Evolutionary conservation across 2,797 vertebrate species (phyloP).

Genomic region (Falco naumanni): DNA sequence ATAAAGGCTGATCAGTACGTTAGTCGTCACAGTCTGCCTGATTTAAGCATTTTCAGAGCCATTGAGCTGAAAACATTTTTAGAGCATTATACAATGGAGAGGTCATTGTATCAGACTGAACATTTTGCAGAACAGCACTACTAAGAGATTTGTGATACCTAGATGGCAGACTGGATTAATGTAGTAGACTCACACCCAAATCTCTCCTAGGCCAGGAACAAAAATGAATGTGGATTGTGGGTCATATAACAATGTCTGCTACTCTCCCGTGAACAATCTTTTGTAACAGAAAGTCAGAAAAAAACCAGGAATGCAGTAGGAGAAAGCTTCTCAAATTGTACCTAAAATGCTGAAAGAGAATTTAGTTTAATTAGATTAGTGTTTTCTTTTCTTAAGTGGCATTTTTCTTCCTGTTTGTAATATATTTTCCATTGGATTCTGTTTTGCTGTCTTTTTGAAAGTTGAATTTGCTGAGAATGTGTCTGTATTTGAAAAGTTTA

Average conservation of each 20-base stretch:
- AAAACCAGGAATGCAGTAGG: neutral
- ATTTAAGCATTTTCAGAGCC: constrained; percentile 49
- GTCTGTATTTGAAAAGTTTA: neutral
- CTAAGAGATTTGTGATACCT: constrained; percentile 41
- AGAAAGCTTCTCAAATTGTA: neutral
- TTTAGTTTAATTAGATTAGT: constrained; percentile 1
- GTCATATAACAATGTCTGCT: neutral
- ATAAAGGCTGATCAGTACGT: neutral
- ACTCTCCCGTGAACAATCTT: neutral
- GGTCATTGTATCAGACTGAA: constrained; percentile 17
- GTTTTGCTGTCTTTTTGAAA: neutral
- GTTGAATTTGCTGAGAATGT: constrained; percentile 22
- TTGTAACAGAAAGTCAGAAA: neutral
- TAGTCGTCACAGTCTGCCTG: neutral
- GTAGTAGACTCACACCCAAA: neutral
- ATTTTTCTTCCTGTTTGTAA: constrained; percentile 18
- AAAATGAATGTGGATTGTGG: neutral
- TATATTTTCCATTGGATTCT: neutral
- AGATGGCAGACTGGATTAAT: constrained; percentile 32
- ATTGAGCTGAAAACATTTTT: constrained; percentile 59
- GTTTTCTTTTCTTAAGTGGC: constrained; percentile 1
- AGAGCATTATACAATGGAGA: constrained; percentile 18
- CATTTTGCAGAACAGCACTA: constrained; percentile 48
- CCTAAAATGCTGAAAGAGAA: neutral
- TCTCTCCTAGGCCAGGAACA: constrained; percentile 6